A percentile compares a stretch with the other conserved stretches of the same genome.
phyloP scores from a whole-genome alignment of 30 jellyfish, hydroid and myxozoan species.

The Catostylus mosaicus region DNA sequence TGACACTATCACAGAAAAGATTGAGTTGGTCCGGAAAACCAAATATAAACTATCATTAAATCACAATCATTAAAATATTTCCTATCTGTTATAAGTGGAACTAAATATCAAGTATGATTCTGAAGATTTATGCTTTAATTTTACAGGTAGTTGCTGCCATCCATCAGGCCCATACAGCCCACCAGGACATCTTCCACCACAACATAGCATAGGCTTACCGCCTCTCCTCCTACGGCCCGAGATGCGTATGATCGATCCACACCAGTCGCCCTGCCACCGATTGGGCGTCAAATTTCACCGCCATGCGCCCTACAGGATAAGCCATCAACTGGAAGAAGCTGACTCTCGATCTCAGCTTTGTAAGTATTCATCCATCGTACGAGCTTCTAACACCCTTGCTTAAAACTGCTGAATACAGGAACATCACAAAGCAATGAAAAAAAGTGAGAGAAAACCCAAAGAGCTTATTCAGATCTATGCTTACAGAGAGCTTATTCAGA shows the following conservation, averaged over 20 bases:
- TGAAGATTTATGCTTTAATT: too few relatives aligned
- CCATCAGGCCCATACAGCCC: conserved; percentile 67
- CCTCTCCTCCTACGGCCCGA: conserved; percentile 69
- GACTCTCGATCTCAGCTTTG: conserved; percentile 59
- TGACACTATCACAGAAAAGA: too few relatives aligned
- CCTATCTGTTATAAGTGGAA: too few relatives aligned
- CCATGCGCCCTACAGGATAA: conserved; percentile 68
- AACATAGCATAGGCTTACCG: conserved; percentile 58
- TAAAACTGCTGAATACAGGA: neutral
- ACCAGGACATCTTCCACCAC: conserved; percentile 63
- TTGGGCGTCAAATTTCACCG: conserved; percentile 63
- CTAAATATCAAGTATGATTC: too few relatives aligned
- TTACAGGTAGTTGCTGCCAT: conserved; percentile 82
- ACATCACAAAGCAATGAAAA: neutral
- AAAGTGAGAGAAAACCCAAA: too few relatives aligned
- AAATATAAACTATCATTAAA: too few relatives aligned
- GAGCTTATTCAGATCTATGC: too few relatives aligned
- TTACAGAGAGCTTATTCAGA: too few relatives aligned
- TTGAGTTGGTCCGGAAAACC: too few relatives aligned
- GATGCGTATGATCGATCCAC: conserved; percentile 73
- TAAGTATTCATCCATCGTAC: conserved; percentile 29
- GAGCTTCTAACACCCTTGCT: too few relatives aligned
- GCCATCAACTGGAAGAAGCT: conserved; percentile 58
- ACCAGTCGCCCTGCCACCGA: conserved; percentile 69
- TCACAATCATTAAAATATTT: too few relatives aligned